These are phyloP conservation scores for Limenitis camilla DNA, from an alignment of 2,888 invertebrate species.

Conservation along the genomic window DNA sequence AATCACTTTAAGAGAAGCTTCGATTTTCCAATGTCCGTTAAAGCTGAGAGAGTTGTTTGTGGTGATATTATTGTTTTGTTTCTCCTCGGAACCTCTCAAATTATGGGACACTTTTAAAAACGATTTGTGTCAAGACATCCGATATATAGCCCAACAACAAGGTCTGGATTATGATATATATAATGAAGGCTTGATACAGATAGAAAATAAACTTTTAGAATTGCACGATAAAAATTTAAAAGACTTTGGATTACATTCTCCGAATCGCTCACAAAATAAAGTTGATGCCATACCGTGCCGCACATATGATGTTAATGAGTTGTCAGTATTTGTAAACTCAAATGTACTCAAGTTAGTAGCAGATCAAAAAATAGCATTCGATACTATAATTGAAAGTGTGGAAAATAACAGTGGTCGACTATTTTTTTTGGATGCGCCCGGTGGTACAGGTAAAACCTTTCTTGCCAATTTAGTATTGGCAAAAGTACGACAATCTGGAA, in stretches of 20 bases:
- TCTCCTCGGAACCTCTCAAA: conserved; percentile 15
- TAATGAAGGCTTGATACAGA: conserved; percentile 12
- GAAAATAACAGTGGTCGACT: conserved; percentile 1
- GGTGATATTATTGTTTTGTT: conserved; percentile 25
- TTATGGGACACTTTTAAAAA: conserved; percentile 11
- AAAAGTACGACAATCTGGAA: conserved; percentile 8
- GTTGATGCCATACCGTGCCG: conserved; percentile 14
- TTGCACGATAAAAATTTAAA: conserved; percentile 23
- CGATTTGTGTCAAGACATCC: conserved; percentile 9
- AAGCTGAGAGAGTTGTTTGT: conserved; percentile 27
- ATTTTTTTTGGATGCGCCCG: conserved; percentile 7
- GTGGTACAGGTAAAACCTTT: conserved; percentile 19
- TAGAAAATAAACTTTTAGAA: conserved; percentile 23
- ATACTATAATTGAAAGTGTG: conserved; percentile 15
- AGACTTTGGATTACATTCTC: conserved; percentile 25
- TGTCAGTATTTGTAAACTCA: conserved; percentile 10
- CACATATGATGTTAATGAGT: conserved; percentile 21
- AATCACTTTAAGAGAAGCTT: conserved; percentile 19
- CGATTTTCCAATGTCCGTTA: conserved; percentile 15
- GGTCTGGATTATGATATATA: conserved; percentile 1
- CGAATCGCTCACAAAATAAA: conserved; percentile 20
- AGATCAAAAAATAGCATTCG: conserved; percentile 24
- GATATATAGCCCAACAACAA: conserved; percentile 19
- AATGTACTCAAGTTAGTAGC: conserved; percentile 23
- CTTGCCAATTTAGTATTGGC: conserved; percentile 14